A percentile compares a stretch with the other conserved stretches of the same genome.
These are phyloP conservation scores for Enteromius thamalakanensis DNA, from an alignment of 2,797 vertebrate genomes.

Conservation along the genomic window DNA sequence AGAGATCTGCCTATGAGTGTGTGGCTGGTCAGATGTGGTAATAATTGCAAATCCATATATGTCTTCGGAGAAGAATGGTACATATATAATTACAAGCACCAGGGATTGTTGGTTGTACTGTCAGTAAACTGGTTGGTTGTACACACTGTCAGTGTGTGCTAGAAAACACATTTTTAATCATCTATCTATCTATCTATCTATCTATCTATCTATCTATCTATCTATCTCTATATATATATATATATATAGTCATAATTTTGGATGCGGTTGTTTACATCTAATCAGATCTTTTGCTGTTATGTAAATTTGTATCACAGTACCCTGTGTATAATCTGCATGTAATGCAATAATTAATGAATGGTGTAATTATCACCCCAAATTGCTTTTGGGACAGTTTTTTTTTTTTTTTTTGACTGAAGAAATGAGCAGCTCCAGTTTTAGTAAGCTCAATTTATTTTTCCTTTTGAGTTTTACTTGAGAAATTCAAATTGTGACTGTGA, in stretches of 20 bases:
- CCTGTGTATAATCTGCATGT: slow-evolving; percentile 9
- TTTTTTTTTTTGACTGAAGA: background rate
- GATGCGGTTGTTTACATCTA: slow-evolving; percentile 40
- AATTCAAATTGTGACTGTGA: background rate
- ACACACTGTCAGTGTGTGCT: slow-evolving; percentile 3
- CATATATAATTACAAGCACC: slow-evolving; percentile 4
- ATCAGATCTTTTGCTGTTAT: slow-evolving; percentile 14
- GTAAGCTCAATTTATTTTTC: background rate
- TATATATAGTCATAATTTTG: background rate
- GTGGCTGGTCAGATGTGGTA: background rate
- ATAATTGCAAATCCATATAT: background rate
- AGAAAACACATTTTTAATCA: background rate
- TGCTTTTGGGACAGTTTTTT: background rate
- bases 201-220: too few relatives aligned
- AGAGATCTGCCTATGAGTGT: background rate
- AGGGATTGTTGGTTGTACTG: background rate
- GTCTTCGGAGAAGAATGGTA: background rate
- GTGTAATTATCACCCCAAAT: background rate
- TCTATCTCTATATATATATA: too few relatives aligned
- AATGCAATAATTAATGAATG: background rate
- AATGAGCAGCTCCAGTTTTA: background rate
- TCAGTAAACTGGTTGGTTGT: background rate
- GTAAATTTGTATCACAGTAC: background rate
- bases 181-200: too few relatives aligned
- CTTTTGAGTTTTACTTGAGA: slow-evolving; percentile 11